Base-by-base conservation (phyloP, 2,888 invertebrate genomes). In the Scaptodrosophila latifasciaeformis region DNA sequence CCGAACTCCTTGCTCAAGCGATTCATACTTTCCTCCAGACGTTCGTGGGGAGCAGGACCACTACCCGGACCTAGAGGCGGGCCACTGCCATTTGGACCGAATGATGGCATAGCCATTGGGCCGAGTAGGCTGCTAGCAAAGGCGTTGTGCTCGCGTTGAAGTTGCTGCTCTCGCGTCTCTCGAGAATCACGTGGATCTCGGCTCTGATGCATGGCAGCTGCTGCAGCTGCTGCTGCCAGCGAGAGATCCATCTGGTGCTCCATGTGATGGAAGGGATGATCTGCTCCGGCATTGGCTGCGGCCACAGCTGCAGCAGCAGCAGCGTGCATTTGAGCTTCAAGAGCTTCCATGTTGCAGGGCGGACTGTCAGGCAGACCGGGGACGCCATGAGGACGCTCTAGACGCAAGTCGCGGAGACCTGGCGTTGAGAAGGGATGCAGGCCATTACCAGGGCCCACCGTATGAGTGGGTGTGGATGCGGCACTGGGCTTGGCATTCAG, bases 231-330 rank as follows among this genome's bases (percentile, higher is more conserved):
- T 1, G 86, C 86, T 0, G 86, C 86, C 43, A 87, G 57, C 0
- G 87, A 83, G 51, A 87, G 69, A 62, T 87, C 87, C 83, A 87
- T 85, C 58, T 87, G 87, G 39, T 87, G 87, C 54, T 87, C 87
- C 82, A 87, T 86, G 47, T 85, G 84, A 9, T 83, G 85, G 31
- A 85, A 85, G 1, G 85, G 83, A 70, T 83, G 84, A 21, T 84
- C 86, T 12, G 65, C 72, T 6, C 68, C 78, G 5, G 67, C 76
- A 0, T 70, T 82, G 2, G 81, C 82, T 1, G 82, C 84, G 5
- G 83, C 77, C 0, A 72, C 81, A 2, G 78, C 84, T 3, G 83
- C 84, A 0, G 81, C 82, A 0, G 85, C 84, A 0, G 84, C 85
- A 0, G 84, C 85, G 45, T 85, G 85, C 85, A 85, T 85, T 53